Evolutionary conservation across 2,888 invertebrate genomes (phyloP), one percentile per base, ranked within the genome.

Genomic region (Seladonia tumulorum): DNA sequence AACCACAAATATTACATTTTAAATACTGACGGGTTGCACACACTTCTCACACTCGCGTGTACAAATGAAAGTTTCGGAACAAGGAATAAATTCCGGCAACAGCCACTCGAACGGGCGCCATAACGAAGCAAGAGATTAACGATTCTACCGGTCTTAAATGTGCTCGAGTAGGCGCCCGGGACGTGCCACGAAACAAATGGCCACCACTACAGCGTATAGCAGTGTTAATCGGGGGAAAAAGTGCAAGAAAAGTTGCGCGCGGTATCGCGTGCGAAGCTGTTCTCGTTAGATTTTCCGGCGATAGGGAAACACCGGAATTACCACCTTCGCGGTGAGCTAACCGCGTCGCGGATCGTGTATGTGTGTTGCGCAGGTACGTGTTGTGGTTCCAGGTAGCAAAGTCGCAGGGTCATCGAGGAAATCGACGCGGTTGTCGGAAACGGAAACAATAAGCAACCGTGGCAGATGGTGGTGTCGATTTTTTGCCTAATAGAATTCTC

Each of bases 401-500:
- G 60, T 77, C 39, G 35, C 45, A n/a, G 42, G 66, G 57, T 66
- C 76, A n/a, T 63, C 14, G 70, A 29, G 70, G 74, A 71, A 76
- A 80, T 85, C 53, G 66, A 57, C 76, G 57, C 53, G 60, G 35
- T 1, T 57, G 74, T 76, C 76, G 82, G n/a, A 49, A 82, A 79
- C 70, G 77, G 81, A 87, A 83, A 79, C 53, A 78, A 77, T 85
- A 83, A 73, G 45, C 14, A 53, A 57, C n/a, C 66, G 22, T 14
- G 60, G 10, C 45, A 83, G 83, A 83, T 87, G 77, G 60, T 53
- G 57, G 25, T 66, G 47, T 29, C 66, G 66, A 16, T 35, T 66
- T 29, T 63, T 29, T 7, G 16, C 4, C 14, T 25, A 29, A 2
- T 2, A 25, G 29, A 63, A 53, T 53, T 53, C 7, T 5, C 25